Base-by-base conservation (phyloP, 2,888 invertebrate species). In the Philereme transversata region DNA sequence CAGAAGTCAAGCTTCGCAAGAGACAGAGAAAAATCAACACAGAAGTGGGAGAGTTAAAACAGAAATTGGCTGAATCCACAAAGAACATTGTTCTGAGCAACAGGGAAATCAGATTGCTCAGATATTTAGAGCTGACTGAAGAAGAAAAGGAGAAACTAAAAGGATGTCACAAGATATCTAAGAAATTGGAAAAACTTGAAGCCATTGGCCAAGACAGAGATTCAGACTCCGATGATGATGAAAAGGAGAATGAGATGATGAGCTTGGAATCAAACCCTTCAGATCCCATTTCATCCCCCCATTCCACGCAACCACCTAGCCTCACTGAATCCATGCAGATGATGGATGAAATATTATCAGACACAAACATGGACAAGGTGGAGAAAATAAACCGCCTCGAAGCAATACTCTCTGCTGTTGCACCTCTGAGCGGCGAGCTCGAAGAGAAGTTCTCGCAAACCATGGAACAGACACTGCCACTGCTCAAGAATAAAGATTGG, bases 81-180 rank as follows among this genome's bases (percentile, higher is more conserved):
- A 97, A 97, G 79, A 97, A 96, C 82, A 96, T 98, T 81, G 98
- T 98, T 51, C 91, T 98, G 64, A 97, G 97, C 81, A 98, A 98
- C 84, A 94, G 98, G 71, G 98, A 98, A 90, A 98, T 98, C 74
- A 94, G 98, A 75, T 92, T 98, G 62, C 90, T 98, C 67, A 95
- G 97, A 78, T 97, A 98, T 87, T 94, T 98, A 84, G 97, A 97
- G 77, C 93, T 98, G 54, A 97, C 97, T 11, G 97, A 98, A 74
- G 97, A 97, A 69, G 98, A 98, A 79, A 97, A 97, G 77, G 97
- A 97, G 73, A 97, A 97, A 82, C 89, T 98, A 11, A 97, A 97
- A 84, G 97, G 97, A 43, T 97, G 96, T 54, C 96, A 97, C 77
- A 98, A 98, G 90, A 98, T 98, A 64, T 98, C 98, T 0, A 97